A percentile compares a stretch with the other conserved stretches of the same genome.
phyloP scores from a whole-genome alignment of 2,888 invertebrate species.

The Chaitophorus viminalis region DNA sequence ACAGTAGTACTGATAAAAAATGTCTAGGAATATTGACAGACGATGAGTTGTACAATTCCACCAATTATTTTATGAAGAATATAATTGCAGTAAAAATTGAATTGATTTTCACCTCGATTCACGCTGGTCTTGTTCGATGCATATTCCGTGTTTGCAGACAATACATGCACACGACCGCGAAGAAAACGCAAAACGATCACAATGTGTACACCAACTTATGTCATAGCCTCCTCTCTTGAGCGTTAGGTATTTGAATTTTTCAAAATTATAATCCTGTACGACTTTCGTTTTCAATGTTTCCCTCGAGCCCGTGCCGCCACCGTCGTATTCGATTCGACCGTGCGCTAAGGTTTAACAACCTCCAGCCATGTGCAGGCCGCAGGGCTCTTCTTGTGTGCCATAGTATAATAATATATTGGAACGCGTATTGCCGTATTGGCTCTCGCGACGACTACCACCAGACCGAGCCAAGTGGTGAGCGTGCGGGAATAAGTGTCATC shows the following conservation, averaged over 20 bases:
- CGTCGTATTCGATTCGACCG: neutral
- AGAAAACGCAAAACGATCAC: too few relatives aligned
- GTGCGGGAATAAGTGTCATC: neutral
- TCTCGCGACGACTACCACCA: neutral
- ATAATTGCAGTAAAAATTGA: neutral
- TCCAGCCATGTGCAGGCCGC: neutral
- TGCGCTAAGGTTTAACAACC: neutral
- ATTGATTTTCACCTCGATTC: neutral
- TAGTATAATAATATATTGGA: too few relatives aligned
- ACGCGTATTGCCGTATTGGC: neutral
- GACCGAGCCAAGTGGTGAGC: neutral
- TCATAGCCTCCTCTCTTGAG: neutral
- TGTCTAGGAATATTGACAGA: too few relatives aligned
- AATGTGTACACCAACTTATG: too few relatives aligned
- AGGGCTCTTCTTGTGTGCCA: neutral
- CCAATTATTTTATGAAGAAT: neutral
- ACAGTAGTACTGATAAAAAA: too few relatives aligned
- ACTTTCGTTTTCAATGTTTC: conserved; percentile 32
- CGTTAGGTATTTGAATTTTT: too few relatives aligned
- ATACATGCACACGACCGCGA: neutral
- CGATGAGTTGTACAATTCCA: too few relatives aligned
- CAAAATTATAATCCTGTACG: conserved; percentile 28
- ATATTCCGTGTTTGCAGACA: too few relatives aligned
- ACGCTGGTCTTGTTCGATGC: too few relatives aligned
- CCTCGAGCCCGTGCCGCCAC: neutral